Percentiles rank a stretch among this genome's conserved stretches.
Evolutionary conservation across 2,797 vertebrate species (phyloP).

Genomic region (Choloepus didactylus): DNA sequence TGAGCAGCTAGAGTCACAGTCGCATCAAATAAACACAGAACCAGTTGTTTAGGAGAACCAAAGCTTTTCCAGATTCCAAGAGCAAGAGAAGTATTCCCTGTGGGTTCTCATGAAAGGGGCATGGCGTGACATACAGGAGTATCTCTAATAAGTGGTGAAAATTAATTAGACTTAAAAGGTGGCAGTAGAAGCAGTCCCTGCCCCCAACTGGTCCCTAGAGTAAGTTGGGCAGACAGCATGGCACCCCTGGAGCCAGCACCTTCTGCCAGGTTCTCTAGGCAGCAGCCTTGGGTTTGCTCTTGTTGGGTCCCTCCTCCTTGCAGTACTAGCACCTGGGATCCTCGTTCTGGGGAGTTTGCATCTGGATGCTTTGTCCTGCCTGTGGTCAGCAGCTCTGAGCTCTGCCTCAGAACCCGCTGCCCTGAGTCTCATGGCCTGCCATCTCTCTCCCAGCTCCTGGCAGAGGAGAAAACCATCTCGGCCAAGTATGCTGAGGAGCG

Average conservation of each 20-base stretch:
- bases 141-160: too few species aligned
- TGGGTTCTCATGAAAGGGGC: neutral
- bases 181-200: neutral
- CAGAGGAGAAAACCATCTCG: constrained; percentile 97
- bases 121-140: rapidly evolving
- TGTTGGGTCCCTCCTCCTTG: neutral
- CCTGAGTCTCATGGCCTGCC: neutral
- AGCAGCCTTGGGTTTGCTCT: neutral
- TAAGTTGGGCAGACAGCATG: rapidly evolving
- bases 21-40: neutral
- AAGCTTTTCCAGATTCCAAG: neutral
- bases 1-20: neutral
- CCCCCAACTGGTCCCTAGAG: rapidly evolving
- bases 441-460: constrained; percentile 91
- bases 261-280: rapidly evolving
- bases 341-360: neutral
- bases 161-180: rapidly evolving
- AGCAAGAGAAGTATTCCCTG: neutral
- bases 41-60: neutral
- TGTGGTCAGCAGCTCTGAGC: neutral
- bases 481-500: constrained; percentile 96
- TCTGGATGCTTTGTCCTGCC: too few species aligned
- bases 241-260: neutral
- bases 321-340: neutral
- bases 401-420: neutral